Percentiles rank a stretch among this genome's conserved stretches.
These are phyloP conservation scores for Atrichornis clamosus DNA, from an alignment of 2,113 vertebrate genomes.

Conservation along the genomic window DNA sequence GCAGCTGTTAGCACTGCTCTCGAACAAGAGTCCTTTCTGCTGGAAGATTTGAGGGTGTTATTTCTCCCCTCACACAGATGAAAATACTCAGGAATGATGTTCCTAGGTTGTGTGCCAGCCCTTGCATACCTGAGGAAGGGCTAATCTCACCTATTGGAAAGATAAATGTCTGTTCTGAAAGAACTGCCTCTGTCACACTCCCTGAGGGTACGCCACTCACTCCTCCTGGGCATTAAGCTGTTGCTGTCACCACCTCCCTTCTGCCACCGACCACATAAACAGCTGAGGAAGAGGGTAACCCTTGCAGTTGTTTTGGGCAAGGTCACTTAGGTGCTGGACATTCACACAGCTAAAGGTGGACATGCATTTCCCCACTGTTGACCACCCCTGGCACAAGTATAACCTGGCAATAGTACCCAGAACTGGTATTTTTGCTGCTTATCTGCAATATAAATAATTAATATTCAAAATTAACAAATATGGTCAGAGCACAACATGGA, in stretches of 20 bases:
- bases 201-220: too few species aligned
- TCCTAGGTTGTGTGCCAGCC: not conserved
- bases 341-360: not conserved
- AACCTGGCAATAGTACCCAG: not conserved
- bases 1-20: not conserved
- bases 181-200: not conserved
- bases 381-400: too few species aligned
- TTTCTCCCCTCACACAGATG: not conserved
- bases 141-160: not conserved
- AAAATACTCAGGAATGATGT: rapidly evolving
- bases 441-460: not conserved
- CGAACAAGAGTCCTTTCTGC: not conserved
- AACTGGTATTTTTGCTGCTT: not conserved
- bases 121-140: not conserved
- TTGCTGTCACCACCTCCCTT: not conserved
- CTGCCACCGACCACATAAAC: not conserved
- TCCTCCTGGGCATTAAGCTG: not conserved
- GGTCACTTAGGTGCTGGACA: not conserved
- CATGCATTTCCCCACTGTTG: not conserved
- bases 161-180: not conserved
- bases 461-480: not conserved
- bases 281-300: not conserved
- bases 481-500: not conserved
- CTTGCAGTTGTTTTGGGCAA: not conserved
- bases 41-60: not conserved